A percentile compares a stretch with the other conserved stretches of the same genome.
phyloP scores from a whole-genome alignment of 2,797 vertebrate species.

The Valencia hispanica region DNA sequence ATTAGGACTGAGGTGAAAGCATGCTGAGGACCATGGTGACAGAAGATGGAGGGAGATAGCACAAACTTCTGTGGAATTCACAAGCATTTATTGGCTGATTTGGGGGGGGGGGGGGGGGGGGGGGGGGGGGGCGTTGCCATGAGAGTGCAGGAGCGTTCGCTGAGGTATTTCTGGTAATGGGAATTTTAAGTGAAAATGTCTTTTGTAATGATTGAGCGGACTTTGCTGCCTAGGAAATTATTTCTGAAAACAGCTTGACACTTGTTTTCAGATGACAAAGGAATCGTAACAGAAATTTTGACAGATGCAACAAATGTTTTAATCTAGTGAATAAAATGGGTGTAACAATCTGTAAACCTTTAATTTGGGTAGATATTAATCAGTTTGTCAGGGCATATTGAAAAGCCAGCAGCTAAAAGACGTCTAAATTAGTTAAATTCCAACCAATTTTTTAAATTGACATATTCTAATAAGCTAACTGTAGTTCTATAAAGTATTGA shows the following conservation, averaged over 20 bases:
- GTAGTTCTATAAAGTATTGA: background rate
- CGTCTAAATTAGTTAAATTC: background rate
- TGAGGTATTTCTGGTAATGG: conserved; percentile 49
- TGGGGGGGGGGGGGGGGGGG: background rate
- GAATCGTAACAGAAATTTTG: background rate
- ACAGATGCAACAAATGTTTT: background rate
- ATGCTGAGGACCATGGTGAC: conserved; percentile 76
- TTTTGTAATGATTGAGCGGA: conserved; percentile 46
- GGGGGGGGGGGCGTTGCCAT: conserved; percentile 30
- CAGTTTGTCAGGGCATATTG: background rate
- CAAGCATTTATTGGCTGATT: conserved; percentile 47
- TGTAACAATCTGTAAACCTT: background rate
- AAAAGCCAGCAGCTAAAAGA: background rate
- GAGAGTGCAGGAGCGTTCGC: conserved; percentile 29
- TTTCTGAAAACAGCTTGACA: conserved; percentile 58
- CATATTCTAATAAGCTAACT: background rate
- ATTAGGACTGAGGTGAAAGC: conserved; percentile 80
- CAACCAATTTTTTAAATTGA: background rate
- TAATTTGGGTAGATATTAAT: background rate
- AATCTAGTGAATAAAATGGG: background rate
- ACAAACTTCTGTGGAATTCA: conserved; percentile 74
- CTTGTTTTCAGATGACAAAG: conserved; percentile 47
- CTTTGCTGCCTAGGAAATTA: conserved; percentile 41
- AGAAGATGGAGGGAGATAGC: conserved; percentile 75
- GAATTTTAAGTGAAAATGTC: conserved; percentile 56